These are phyloP conservation scores for Luscinia luscinia DNA, from an alignment of 2,797 vertebrate species.

Conservation along the genomic window DNA sequence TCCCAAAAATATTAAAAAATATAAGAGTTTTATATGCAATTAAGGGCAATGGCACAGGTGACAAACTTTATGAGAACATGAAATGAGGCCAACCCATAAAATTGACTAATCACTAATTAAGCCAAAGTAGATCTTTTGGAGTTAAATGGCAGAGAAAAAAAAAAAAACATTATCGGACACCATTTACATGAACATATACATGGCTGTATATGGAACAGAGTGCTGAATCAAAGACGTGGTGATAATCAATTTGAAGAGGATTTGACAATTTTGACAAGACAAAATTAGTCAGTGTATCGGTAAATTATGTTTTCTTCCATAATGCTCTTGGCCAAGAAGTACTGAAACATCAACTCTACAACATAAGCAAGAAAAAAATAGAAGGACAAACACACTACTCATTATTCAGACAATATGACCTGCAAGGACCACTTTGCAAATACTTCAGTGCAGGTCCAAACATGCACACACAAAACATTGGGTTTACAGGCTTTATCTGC, in stretches of 20 bases:
- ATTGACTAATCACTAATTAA: background rate
- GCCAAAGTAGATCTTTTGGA: background rate
- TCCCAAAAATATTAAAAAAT: background rate
- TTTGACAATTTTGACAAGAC: background rate
- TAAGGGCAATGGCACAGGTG: background rate
- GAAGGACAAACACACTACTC: background rate
- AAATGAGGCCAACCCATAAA: background rate
- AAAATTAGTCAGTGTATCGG: background rate
- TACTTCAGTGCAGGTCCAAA: background rate
- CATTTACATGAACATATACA: background rate
- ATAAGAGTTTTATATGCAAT: background rate
- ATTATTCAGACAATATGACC: background rate
- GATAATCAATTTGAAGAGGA: background rate
- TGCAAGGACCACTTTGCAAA: background rate
- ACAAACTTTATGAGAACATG: background rate
- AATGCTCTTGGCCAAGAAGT: background rate
- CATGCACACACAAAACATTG: background rate
- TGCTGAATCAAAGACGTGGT: background rate
- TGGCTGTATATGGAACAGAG: background rate
- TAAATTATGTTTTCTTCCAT: background rate
- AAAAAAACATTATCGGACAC: background rate
- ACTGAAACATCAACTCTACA: background rate
- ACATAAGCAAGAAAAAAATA: background rate
- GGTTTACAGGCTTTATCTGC: background rate
- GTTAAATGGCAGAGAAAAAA: background rate